Base-by-base conservation (phyloP, 1,140 invertebrate genomes). In the Drosophila kanapiae region DNA sequence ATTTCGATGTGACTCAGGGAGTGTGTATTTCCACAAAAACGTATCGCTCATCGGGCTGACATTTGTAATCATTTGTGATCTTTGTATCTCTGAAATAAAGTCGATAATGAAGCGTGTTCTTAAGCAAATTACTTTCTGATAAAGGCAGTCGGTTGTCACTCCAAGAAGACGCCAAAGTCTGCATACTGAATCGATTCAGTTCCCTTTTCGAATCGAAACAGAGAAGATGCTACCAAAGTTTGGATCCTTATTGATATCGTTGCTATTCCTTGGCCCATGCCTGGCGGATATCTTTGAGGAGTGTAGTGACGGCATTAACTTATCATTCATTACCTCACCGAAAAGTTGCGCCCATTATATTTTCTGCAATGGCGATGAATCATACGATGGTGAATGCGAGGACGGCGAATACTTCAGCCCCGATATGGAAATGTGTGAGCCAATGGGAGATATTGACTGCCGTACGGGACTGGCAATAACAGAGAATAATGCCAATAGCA, bases 361-460 rank as follows among this genome's bases (percentile, higher is more conserved):
- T 16, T 87, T 77, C 35, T 91, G 90, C 51, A 71, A 80, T 31
- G 84, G 82, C 10, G 82, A 83, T 54, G 90, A 91, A 14, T 91
- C 90, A 29, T 91, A 83, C 64, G 90, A 91, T 31, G 90, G 90
- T 16, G 76, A 90, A 38, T 91, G 90, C 14, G 75, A 69, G 8
- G 84, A 91, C 13, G 82, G 75, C 1, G 90, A 91, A 8, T 83
- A 78, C 23, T 91, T 91, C 16, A 81, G 82, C 49, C 43, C 69
- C 13, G 49, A 56, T 14, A 64, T 81, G 38, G 70, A 82, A 69
- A 77, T 88, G 68, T 91, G 90, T 40, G 90, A 91, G 54, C 69
- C 80, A 11, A 86, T 90, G 80, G 48, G 70, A 8, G 74, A 85
- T n/a, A 42, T 91, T 14, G 84, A 83, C 29, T 91, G 85, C 31